Conservation (phyloP, 2,113 vertebrate genomes). For the Cercocebus atys region DNA sequence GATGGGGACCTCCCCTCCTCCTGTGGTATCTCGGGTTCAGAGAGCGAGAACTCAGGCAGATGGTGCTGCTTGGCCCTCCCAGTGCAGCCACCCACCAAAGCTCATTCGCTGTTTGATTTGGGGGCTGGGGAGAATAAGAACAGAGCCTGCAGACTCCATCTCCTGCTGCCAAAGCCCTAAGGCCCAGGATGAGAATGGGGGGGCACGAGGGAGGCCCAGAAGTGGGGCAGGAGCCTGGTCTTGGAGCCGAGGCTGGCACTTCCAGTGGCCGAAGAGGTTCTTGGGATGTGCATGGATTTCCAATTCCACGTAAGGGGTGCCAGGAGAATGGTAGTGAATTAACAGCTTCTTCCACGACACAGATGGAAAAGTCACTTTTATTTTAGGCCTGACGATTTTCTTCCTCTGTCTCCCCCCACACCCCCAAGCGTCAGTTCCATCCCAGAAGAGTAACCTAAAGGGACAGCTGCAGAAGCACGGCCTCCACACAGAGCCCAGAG, state of each 20-base stretch:
- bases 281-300: neutral
- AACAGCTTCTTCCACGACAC: neutral
- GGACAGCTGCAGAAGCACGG: neutral
- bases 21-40: neutral
- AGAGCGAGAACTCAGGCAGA: neutral
- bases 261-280: neutral
- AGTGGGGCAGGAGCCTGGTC: neutral
- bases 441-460: neutral
- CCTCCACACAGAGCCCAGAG: conserved; percentile 15
- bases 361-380: conserved; percentile 62
- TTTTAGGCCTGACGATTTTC: neutral
- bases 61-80: neutral
- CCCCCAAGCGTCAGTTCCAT: neutral
- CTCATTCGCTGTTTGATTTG: neutral
- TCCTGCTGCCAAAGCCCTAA: neutral
- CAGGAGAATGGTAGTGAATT: neutral
- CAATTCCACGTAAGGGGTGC: neutral
- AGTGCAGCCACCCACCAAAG: neutral
- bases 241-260: neutral
- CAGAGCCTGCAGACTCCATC: neutral
- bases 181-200: neutral
- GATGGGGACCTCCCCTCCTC: neutral
- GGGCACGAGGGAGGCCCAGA: neutral
- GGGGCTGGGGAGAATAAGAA: neutral
- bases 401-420: neutral